Percentiles rank a stretch among this genome's conserved stretches.
Evolutionary conservation across 1,140 invertebrate genomes (phyloP).

Genomic region (Colletes latitarsis): DNA sequence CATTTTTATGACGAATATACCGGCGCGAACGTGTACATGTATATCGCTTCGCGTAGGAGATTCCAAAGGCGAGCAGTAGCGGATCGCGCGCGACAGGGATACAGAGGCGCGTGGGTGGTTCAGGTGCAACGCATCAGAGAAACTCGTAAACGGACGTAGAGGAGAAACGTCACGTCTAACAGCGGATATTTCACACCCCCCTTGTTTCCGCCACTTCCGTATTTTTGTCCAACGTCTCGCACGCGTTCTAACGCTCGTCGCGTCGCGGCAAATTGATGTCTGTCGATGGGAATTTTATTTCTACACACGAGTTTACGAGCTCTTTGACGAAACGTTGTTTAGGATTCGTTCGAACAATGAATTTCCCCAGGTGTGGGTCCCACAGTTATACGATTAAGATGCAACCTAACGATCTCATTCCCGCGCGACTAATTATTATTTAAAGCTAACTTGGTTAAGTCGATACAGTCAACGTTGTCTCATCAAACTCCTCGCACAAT

Average conservation of each 20-base stretch:
- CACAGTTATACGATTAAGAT: not conserved
- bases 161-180: conserved; percentile 34
- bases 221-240: conserved; percentile 1
- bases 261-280: conserved; percentile 19
- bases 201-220: not conserved
- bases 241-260: not conserved
- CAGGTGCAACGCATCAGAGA: conserved; percentile 21
- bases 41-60: conserved; percentile 34
- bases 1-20: conserved; percentile 70
- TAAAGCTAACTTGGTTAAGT: not conserved
- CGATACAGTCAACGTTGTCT: not conserved
- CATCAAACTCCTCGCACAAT: not conserved
- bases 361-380: not conserved
- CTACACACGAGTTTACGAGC: not conserved
- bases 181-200: conserved; percentile 44
- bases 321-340: not conserved
- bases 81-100: not conserved
- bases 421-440: conserved; percentile 19
- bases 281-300: conserved; percentile 24
- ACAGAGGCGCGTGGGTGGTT: not conserved
- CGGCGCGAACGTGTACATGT: conserved; percentile 16
- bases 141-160: conserved; percentile 46
- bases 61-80: conserved; percentile 30
- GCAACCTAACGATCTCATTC: not conserved
- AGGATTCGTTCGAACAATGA: not conserved